Percentiles rank a stretch among this genome's conserved stretches.
phyloP scores from a whole-genome alignment of 2,888 invertebrate genomes.

The Andricus curvator region DNA sequence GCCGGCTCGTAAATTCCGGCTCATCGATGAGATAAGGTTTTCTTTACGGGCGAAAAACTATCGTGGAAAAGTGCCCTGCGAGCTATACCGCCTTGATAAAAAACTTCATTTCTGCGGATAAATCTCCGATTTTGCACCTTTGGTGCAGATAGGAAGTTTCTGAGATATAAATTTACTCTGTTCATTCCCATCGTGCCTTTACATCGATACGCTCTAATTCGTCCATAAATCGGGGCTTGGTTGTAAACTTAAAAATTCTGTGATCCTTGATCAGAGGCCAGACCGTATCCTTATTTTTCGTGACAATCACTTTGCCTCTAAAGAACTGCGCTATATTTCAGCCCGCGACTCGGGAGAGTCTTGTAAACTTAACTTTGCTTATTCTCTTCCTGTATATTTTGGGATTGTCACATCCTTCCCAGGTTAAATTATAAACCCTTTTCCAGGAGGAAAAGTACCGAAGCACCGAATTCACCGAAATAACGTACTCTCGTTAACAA shows the following conservation, averaged over 20 bases:
- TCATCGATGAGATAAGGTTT: conserved; percentile 39
- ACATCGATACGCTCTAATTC: background rate
- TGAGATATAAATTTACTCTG: background rate
- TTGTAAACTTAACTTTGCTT: too few species aligned
- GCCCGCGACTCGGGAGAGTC: too few species aligned
- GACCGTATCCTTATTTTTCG: too few species aligned
- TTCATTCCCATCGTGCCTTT: background rate
- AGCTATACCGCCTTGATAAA: background rate
- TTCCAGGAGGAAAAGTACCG: too few species aligned
- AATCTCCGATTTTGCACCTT: conserved; percentile 15
- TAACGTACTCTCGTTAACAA: too few species aligned
- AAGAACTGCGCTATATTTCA: too few species aligned
- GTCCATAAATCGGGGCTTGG: background rate
- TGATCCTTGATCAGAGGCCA: too few species aligned
- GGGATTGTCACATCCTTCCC: too few species aligned
- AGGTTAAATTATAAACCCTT: too few species aligned
- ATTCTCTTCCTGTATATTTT: too few species aligned
- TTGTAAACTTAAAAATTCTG: background rate
- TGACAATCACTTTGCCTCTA: too few species aligned
- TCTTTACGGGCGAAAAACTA: conserved; percentile 9
- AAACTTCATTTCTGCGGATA: conserved; percentile 5
- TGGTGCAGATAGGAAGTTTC: background rate
- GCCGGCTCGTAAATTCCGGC: conserved; percentile 34
- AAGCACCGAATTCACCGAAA: too few species aligned
- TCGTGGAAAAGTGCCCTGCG: background rate